Evolutionary conservation across 2,113 vertebrate species (phyloP), one percentile per base, ranked within the genome.

Genomic region (Patagioenas fasciata): DNA sequence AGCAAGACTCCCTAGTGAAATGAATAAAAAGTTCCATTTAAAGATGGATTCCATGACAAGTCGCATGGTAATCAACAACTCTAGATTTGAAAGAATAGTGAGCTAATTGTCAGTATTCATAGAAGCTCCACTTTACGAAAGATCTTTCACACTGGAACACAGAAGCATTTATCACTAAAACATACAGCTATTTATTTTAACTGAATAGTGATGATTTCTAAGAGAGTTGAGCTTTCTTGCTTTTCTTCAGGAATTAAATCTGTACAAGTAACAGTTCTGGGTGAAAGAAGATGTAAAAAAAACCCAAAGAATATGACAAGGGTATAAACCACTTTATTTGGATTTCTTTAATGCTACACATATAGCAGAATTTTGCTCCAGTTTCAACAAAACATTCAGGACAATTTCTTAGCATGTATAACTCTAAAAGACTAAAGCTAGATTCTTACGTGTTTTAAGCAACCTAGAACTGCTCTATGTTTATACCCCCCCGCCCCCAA

Each of bases 41-140:
- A 95, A 94, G 62, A 88, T 64, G 65, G 62, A 4, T 88, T 72
- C 72, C 61, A 84, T 72, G 38, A 80, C 66, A 91, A 90, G 32
- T 36, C 47, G 53, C 11, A 0, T 32, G 51, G 64, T 72, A 81
- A 91, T 85, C 69, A 94, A 66, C 44, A 94, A 44, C n/a, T 88
- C 58, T 34, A 77, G 66, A 92, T 83, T 80, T 88, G 54, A 70
- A 94, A 86, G 61, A 82, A 60, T 31, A 82, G 65, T 36, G 47
- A 91, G n/a, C 42, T 89, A 94, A 94, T 74, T 88, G 32, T 80
- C 66, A 91, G 53, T 57, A 91, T 79, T 91, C 65, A 85, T 18
- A 53, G 54, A 65, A 72, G 26, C 38, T 64, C 16, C 10, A 75
- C 29, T 65, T 87, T 34, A 70, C 20, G 36, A 71, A 86, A 75